Percentiles rank a stretch among this genome's conserved stretches.
Evolutionary conservation across 1,140 invertebrate genomes (phyloP).

Genomic region (Drosophila mayri): DNA sequence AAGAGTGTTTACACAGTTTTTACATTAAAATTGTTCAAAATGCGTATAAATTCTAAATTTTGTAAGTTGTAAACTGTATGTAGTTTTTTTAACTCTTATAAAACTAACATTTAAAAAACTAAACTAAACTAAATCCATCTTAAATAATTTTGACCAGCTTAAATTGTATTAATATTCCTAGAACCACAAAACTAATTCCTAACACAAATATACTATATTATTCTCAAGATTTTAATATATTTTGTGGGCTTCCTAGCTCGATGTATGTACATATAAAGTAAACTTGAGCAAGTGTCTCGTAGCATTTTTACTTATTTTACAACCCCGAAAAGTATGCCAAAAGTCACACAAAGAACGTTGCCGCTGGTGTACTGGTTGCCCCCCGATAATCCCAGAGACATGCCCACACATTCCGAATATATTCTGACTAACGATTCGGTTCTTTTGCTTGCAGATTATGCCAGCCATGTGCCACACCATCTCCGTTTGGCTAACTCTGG

Average conservation of each 20-base stretch:
- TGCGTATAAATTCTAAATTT: no score
- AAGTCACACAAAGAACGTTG: neutral
- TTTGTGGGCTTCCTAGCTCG: neutral
- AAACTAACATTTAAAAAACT: no score
- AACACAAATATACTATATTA: neutral
- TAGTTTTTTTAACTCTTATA: no score
- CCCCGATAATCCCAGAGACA: neutral
- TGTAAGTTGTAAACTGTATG: no score
- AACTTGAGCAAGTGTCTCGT: neutral
- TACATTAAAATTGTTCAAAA: no score
- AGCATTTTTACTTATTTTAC: neutral
- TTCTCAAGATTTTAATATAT: no score
- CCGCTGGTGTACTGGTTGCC: neutral
- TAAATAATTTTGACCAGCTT: no score
- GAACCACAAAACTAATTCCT: no score
- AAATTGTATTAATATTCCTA: no score
- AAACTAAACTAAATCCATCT: no score
- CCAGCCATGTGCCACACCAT: constrained; percentile 96
- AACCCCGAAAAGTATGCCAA: constrained; percentile 23
- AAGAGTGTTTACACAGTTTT: no score
- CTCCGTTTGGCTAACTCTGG: constrained; percentile 95
- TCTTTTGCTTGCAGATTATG: constrained; percentile 86
- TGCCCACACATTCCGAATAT: neutral
- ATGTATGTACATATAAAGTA: neutral
- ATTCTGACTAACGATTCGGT: constrained; percentile 4